Evolutionary conservation across 2,888 invertebrate genomes (phyloP).

Genomic region (Sinhomidia bicolor): DNA sequence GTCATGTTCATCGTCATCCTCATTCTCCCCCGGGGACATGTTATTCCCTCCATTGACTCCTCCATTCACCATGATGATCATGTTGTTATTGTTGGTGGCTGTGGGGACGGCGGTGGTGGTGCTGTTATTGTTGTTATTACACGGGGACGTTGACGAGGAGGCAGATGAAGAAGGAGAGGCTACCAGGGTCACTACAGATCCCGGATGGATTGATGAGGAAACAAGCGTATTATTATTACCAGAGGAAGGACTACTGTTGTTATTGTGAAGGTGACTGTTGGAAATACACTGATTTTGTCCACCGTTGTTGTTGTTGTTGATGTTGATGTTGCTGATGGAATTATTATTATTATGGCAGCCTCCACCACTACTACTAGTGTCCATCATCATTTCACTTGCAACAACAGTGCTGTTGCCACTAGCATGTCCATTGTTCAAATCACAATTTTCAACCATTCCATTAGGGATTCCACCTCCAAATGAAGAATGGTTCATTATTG

Average conservation of each 20-base stretch:
- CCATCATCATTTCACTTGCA: conserved; percentile 30
- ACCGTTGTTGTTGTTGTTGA: conserved; percentile 8
- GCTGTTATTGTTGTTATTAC: conserved; percentile 60
- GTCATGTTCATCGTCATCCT: conserved; percentile 80
- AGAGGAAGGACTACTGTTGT: conserved; percentile 33
- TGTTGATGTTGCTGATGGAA: conserved; percentile 5
- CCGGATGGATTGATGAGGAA: conserved; percentile 55
- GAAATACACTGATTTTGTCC: conserved; percentile 42
- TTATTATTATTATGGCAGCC: conserved; percentile 33
- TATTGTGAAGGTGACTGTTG: conserved; percentile 46
- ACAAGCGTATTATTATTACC: conserved; percentile 69
- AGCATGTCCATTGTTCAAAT: conserved; percentile 57
- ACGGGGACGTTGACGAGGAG: conserved; percentile 42
- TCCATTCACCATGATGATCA: conserved; percentile 47
- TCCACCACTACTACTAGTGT: conserved; percentile 19
- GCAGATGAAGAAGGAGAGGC: conserved; percentile 29
- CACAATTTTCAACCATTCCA: conserved; percentile 64
- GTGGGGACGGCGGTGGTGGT: conserved; percentile 35
- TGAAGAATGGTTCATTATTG: conserved; percentile 64
- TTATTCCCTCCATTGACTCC: conserved; percentile 72
- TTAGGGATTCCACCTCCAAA: conserved; percentile 37
- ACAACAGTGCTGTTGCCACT: conserved; percentile 13
- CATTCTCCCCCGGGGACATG: conserved; percentile 80
- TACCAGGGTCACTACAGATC: conserved; percentile 48
- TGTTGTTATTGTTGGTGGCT: conserved; percentile 43